A percentile compares a stretch with the other conserved stretches of the same genome.
Evolutionary conservation across 2,113 vertebrate genomes (phyloP).

Genomic region (Kobus ellipsiprymnus): DNA sequence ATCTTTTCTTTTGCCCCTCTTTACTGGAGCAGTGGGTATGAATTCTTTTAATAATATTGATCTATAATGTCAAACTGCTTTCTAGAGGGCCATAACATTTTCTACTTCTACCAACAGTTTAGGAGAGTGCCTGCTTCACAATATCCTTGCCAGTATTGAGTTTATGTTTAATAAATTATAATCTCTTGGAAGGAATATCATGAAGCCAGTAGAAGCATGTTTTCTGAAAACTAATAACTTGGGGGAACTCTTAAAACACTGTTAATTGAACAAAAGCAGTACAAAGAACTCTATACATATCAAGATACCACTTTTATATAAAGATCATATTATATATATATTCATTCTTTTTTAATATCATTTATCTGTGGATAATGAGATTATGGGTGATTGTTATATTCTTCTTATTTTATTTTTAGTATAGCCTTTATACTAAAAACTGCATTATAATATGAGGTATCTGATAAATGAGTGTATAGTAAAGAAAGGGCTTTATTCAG

Average conservation of each 20-base stretch:
- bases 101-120: not conserved
- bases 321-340: not conserved
- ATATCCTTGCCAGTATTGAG: not conserved
- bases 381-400: not conserved
- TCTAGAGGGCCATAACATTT: not conserved
- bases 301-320: not conserved
- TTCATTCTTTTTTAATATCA: not conserved
- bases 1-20: not conserved
- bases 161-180: not conserved
- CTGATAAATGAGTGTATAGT: not conserved
- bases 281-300: not conserved
- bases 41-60: not conserved
- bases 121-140: not conserved
- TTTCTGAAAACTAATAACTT: constrained; percentile 23
- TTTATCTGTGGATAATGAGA: not conserved
- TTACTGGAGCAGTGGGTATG: not conserved
- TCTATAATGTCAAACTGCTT: not conserved
- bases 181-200: not conserved
- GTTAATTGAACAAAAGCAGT: not conserved
- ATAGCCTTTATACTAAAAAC: not conserved
- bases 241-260: not conserved
- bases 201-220: not conserved
- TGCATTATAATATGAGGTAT: not conserved
- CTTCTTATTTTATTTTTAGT: not conserved
- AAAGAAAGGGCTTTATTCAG: not conserved